These are phyloP conservation scores for Syrrhaptes paradoxus DNA, from an alignment of 2,113 vertebrate genomes.

Conservation along the genomic window DNA sequence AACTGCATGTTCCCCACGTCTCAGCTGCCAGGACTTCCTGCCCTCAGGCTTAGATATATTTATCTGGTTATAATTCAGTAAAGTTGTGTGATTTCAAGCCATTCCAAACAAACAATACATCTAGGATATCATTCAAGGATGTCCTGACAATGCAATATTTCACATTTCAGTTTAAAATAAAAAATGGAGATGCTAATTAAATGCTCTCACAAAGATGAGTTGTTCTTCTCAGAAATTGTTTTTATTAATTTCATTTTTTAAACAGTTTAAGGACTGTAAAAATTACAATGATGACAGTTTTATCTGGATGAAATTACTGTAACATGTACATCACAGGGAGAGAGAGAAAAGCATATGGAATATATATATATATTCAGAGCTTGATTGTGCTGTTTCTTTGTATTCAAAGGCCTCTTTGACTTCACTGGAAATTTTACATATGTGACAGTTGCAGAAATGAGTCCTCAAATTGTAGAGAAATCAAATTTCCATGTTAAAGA, in stretches of 20 bases:
- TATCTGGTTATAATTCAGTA: constrained; percentile 56
- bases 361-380: constrained; percentile 51
- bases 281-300: constrained; percentile 22
- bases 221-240: neutral
- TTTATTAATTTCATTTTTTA: constrained; percentile 26
- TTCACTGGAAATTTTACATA: constrained; percentile 51
- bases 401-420: constrained; percentile 47
- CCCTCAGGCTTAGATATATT: constrained; percentile 48
- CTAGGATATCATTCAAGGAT: constrained; percentile 32
- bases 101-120: constrained; percentile 55
- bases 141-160: constrained; percentile 42
- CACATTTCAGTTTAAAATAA: constrained; percentile 31
- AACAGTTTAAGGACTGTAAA: neutral
- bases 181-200: constrained; percentile 25
- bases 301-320: constrained; percentile 36
- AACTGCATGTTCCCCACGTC: constrained; percentile 25
- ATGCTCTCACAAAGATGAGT: neutral
- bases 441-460: constrained; percentile 45
- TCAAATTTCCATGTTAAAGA: constrained; percentile 56
- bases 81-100: constrained; percentile 58
- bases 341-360: constrained; percentile 34
- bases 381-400: constrained; percentile 47
- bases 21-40: constrained; percentile 57
- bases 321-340: neutral
- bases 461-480: constrained; percentile 41